Percentiles rank a stretch among this genome's conserved stretches.
Evolutionary conservation across 2,888 invertebrate species (phyloP).

Genomic region (Heliconius erato): DNA sequence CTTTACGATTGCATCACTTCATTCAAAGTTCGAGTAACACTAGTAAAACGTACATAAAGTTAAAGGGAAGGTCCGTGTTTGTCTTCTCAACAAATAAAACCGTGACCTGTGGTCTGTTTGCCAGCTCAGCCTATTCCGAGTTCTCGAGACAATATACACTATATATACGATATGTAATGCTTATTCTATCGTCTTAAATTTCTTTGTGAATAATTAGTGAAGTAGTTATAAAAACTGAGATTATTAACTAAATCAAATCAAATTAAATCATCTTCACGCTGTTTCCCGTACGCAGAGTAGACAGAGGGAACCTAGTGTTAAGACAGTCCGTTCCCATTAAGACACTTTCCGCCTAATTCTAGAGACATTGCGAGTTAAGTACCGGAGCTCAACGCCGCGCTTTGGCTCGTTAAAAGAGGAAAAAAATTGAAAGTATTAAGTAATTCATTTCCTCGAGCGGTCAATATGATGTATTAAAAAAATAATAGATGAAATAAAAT

Average conservation of each 20-base stretch:
- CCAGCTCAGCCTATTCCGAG: slow-evolving; percentile 34
- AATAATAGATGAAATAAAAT: too few species aligned
- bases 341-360: too few species aligned
- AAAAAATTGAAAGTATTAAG: too few species aligned
- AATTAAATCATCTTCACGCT: too few species aligned
- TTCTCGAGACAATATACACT: slow-evolving; percentile 18
- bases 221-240: background rate
- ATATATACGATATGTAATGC: background rate
- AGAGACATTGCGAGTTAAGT: too few species aligned
- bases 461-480: too few species aligned
- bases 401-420: too few species aligned
- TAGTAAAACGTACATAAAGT: slow-evolving; percentile 22
- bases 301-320: too few species aligned
- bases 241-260: background rate
- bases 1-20: background rate
- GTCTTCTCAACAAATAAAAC: slow-evolving; percentile 41
- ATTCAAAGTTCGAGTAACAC: slow-evolving; percentile 8
- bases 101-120: slow-evolving; percentile 32
- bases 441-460: too few species aligned
- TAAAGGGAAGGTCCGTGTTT: slow-evolving; percentile 24
- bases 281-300: too few species aligned
- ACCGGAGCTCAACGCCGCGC: too few species aligned
- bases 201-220: background rate
- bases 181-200: background rate
- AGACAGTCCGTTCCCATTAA: too few species aligned